Conservation (phyloP, 2,888 invertebrate genomes). For the Vanessa cardui region DNA sequence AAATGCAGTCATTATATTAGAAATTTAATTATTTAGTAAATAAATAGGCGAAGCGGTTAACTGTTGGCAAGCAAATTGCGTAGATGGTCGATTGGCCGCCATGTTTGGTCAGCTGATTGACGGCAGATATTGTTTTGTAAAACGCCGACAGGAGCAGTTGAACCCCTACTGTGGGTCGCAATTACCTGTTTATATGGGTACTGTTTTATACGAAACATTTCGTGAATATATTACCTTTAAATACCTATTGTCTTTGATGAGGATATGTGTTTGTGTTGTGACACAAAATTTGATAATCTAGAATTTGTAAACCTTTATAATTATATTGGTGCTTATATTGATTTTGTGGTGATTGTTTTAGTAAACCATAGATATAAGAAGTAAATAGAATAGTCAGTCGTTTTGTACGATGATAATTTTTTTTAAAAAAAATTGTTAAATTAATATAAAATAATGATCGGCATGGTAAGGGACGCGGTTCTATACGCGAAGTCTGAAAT, state of each 20-base stretch:
- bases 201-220: neutral
- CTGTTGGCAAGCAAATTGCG: slow-evolving; percentile 40
- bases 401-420: no score
- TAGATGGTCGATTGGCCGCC: slow-evolving; percentile 39
- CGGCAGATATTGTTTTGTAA: slow-evolving; percentile 44
- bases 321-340: no score
- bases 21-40: slow-evolving; percentile 31
- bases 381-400: no score
- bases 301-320: no score
- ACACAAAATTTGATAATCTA: no score
- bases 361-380: no score
- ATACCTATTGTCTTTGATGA: no score
- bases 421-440: no score
- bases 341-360: no score
- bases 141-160: slow-evolving; percentile 38
- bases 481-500: slow-evolving; percentile 43
- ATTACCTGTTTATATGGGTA: slow-evolving; percentile 12
- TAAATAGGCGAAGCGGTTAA: slow-evolving; percentile 29
- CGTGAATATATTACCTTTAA: neutral
- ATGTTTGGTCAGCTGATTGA: slow-evolving; percentile 43
- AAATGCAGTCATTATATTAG: slow-evolving; percentile 14
- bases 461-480: slow-evolving; percentile 39
- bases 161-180: slow-evolving; percentile 31
- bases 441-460: no score
- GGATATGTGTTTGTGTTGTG: no score